These are phyloP conservation scores for Diarsia brunnea DNA, from an alignment of 2,888 invertebrate species.

Conservation along the genomic window DNA sequence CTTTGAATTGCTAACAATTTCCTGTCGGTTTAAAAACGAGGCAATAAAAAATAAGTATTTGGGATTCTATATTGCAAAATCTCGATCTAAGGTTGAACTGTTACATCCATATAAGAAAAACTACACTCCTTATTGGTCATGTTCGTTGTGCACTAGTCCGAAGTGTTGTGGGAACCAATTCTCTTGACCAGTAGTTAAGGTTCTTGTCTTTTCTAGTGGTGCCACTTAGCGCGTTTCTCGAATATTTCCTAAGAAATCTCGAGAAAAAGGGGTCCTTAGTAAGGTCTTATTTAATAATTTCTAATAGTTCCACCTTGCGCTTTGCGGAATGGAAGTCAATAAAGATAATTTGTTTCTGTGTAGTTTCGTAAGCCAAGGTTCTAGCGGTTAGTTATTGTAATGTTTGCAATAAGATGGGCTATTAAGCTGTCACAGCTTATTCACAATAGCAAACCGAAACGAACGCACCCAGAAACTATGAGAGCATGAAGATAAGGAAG, in stretches of 20 bases:
- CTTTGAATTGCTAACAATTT: constrained; percentile 33
- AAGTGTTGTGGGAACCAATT: constrained; percentile 58
- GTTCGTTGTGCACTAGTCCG: constrained; percentile 40
- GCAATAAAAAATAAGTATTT: constrained; percentile 6
- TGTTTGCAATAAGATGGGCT: constrained; percentile 16
- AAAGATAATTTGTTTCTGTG: constrained; percentile 5
- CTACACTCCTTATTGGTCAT: constrained; percentile 42
- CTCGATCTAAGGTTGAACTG: constrained; percentile 1
- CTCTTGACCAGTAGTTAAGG: constrained; percentile 50
- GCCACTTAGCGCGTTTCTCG: constrained; percentile 44
- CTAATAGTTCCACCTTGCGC: constrained; percentile 22
- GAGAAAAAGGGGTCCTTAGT: constrained; percentile 23
- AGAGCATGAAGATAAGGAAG: constrained; percentile 57
- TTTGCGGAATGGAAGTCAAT: constrained; percentile 32
- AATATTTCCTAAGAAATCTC: constrained; percentile 43
- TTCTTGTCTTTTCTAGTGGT: constrained; percentile 46
- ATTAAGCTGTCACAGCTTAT: constrained; percentile 44
- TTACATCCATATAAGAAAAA: constrained; percentile 30
- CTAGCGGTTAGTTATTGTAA: constrained; percentile 6
- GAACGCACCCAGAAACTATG: constrained; percentile 39
- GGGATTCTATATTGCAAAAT: constrained; percentile 24
- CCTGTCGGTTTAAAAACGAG: constrained; percentile 26
- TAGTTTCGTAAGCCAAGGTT: constrained; percentile 29
- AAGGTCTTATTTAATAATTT: constrained; percentile 45
- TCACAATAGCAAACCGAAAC: constrained; percentile 38